phyloP scores from a whole-genome alignment of 30 jellyfish, hydroid and myxozoan genomes.

The Aurelia aurita complex sp. Pacific region DNA sequence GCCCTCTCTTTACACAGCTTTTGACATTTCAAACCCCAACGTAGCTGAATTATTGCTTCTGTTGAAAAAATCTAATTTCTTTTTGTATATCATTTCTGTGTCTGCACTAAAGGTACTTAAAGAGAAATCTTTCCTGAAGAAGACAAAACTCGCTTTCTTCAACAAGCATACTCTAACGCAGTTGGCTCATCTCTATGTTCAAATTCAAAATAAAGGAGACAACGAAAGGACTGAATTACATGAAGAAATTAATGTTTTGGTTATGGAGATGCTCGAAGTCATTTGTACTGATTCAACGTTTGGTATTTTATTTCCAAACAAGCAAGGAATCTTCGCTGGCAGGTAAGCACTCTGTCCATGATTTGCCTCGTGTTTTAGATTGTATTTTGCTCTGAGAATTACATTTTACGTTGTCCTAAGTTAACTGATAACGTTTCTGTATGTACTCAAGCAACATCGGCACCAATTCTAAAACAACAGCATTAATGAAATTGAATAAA shows the following conservation, averaged over 20 bases:
- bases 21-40: too few species aligned
- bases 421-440: too few species aligned
- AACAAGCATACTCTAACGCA: slow-evolving; percentile 33
- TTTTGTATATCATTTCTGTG: not conserved
- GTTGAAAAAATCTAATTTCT: not conserved
- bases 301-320: slow-evolving; percentile 64
- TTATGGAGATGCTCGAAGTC: slow-evolving; percentile 27
- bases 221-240: not conserved
- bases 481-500: too few species aligned
- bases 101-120: slow-evolving; percentile 46
- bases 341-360: slow-evolving; percentile 15
- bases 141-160: slow-evolving; percentile 75
- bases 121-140: slow-evolving; percentile 44
- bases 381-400: too few species aligned
- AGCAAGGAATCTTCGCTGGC: slow-evolving; percentile 27
- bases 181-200: slow-evolving; percentile 44
- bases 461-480: too few species aligned
- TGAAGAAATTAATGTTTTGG: slow-evolving; percentile 1
- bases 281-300: slow-evolving; percentile 54
- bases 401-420: too few species aligned
- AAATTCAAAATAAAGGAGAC: slow-evolving; percentile 4
- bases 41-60: not conserved
- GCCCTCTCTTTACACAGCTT: too few species aligned
- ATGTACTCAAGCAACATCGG: too few species aligned
- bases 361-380: too few species aligned